Percentiles rank a stretch among this genome's conserved stretches.
phyloP scores from a whole-genome alignment of 1,140 invertebrate genomes.

The Babylonia areolata region DNA sequence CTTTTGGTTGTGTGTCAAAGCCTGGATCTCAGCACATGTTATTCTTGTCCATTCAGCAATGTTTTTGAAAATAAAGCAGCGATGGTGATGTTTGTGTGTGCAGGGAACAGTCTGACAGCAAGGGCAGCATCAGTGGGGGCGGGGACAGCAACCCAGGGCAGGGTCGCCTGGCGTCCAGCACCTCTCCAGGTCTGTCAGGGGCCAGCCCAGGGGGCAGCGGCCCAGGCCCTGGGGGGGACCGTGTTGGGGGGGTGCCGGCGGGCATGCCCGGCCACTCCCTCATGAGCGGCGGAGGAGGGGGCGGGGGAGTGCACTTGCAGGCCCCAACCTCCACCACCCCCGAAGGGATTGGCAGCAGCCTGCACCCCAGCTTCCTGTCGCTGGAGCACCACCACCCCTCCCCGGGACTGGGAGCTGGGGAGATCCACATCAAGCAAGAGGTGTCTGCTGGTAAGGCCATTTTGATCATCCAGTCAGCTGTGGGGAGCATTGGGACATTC shows the following conservation, averaged over 20 bases:
- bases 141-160: slow-evolving; percentile 33
- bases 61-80: neutral
- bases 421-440: slow-evolving; percentile 29
- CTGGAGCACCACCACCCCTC: slow-evolving; percentile 23
- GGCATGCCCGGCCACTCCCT: slow-evolving; percentile 31
- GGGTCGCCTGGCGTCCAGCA: slow-evolving; percentile 40
- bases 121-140: slow-evolving; percentile 28
- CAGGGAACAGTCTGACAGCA: slow-evolving; percentile 45
- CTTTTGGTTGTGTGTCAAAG: too few species aligned
- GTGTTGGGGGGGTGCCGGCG: neutral
- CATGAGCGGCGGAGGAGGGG: slow-evolving; percentile 25
- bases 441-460: slow-evolving; percentile 24
- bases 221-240: slow-evolving; percentile 15
- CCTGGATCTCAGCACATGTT: too few species aligned
- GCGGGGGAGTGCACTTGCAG: slow-evolving; percentile 35
- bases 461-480: neutral
- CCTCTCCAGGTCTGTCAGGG: slow-evolving; percentile 23
- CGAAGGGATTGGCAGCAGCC: slow-evolving; percentile 31
- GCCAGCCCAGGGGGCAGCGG: slow-evolving; percentile 18
- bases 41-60: too few species aligned
- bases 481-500: too few species aligned
- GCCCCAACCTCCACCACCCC: slow-evolving; percentile 52
- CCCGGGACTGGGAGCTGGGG: slow-evolving; percentile 14
- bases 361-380: slow-evolving; percentile 32
- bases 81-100: neutral